A percentile compares a stretch with the other conserved stretches of the same genome.
Conservation (phyloP, 2,113 vertebrate species). For the Osmerus mordax region DNA sequence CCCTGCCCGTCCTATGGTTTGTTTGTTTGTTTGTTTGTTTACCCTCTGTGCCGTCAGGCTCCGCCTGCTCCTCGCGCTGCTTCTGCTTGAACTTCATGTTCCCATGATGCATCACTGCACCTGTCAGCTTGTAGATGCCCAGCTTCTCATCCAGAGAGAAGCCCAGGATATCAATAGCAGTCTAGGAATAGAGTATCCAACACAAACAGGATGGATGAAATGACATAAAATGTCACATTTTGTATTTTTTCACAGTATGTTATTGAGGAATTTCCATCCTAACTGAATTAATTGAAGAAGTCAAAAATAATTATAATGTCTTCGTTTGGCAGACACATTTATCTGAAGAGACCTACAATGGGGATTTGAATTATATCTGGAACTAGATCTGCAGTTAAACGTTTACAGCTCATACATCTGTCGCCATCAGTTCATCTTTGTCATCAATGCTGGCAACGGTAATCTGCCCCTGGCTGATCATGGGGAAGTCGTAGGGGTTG, state of each 20-base stretch:
- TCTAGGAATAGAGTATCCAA: background rate
- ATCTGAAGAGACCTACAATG: too few relatives aligned
- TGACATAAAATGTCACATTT: background rate
- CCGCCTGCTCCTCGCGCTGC: constrained; percentile 69
- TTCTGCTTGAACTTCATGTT: constrained; percentile 84
- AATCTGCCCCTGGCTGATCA: constrained; percentile 80
- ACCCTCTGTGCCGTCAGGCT: constrained; percentile 76
- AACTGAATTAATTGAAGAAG: too few relatives aligned
- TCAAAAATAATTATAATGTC: background rate
- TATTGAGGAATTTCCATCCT: too few relatives aligned
- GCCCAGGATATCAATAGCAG: constrained; percentile 12
- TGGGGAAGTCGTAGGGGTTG: constrained; percentile 77
- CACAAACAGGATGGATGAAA: background rate
- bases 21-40: constrained; percentile 11
- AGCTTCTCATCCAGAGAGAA: constrained; percentile 9
- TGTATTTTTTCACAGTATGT: background rate
- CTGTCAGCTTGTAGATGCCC: constrained; percentile 15
- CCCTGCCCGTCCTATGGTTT: too few relatives aligned
- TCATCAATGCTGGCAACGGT: constrained; percentile 79
- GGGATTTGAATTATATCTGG: too few relatives aligned
- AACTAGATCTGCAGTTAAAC: too few relatives aligned
- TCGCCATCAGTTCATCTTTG: constrained; percentile 79
- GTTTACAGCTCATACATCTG: constrained; percentile 68
- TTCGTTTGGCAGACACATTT: too few relatives aligned
- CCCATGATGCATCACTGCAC: constrained; percentile 52